Evolutionary conservation across 2,888 invertebrate species (phyloP), one percentile per base, ranked within the genome.

Genomic region (Anagyrus pseudococci): DNA sequence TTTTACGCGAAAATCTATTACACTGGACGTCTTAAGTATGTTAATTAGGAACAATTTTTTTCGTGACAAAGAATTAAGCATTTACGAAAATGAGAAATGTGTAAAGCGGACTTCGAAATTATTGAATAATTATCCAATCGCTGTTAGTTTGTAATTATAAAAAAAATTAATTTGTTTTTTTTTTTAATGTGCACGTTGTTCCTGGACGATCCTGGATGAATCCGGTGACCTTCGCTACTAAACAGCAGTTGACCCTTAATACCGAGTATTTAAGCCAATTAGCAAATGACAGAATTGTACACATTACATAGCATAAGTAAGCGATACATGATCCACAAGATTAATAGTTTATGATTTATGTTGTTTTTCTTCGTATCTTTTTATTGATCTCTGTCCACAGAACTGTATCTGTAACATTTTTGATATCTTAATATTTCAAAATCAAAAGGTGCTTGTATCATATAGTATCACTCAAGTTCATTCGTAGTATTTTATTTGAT

Each of bases 191-290:
- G 71, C 73, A 73, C 73, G 72, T 74, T 69, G 71, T 72, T 74
- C 71, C 70, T 71, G 69, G 70, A 75, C 67, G 69, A 71, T 68
- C 63, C 67, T 68, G 67, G 55, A 71, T 69, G 68, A 71, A 69
- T 71, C 68, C 69, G 72, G 69, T 64, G 69, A 71, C 67, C 72
- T 74, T 75, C 71, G 73, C 73, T 75, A 74, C 70, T 73, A 68
- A 75, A 75, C 58, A 66, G 53, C 73, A 77, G 69, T 76, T 77
- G 76, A 77, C 74, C 75, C 73, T 71, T 74, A 73, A 75, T 72
- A 74, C 75, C 72, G 73, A 76, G 72, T 79, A 80, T 80, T 76
- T 77, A 77, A 75, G 75, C 77, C 74, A 78, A 79, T 78, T 77
- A 78, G 75, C 75, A 74, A 74, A 76, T 74, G 76, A 77, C 76